Evolutionary conservation across 2,888 invertebrate species (phyloP), one percentile per base, ranked within the genome.

Genomic region (Meloe dianella): DNA sequence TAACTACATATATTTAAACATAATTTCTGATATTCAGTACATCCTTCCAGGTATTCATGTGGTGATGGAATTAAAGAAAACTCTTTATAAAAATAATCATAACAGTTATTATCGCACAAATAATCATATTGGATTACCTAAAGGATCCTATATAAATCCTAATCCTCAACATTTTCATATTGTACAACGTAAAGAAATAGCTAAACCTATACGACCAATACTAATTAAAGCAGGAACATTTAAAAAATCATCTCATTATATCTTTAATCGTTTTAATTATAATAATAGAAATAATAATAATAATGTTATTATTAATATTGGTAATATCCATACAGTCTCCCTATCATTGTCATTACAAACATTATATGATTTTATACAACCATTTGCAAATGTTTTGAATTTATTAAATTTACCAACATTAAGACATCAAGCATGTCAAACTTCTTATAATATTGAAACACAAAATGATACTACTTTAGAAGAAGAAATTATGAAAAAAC

Each of bases 141-240:
- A 80, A 65, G 84, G 84, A 58, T 82, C 84, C 7, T 84, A 82
- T 71, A 60, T 71, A 58, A 68, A 78, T 14, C 84, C 84, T 59
- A 84, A 84, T 70, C 84, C 84, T 54, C 74, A 74, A 35, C 84
- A 84, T 70, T 84, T 79, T 76, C 84, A 84, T 71, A 76, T 83
- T 68, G 82, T 75, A 17, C 81, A 75, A 57, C 71, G 77, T 61
- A 77, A 72, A 38, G 72, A 79, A 60, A 73, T 78, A 20, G 73
- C 79, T 60, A 70, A 72, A 64, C 72, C 73, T 51, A 75, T 75
- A 71, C 77, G 78, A 27, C 82, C 83, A 35, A 63, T 73, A 60
- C 70, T 82, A 61, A 69, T 81, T 57, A 76, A 75, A 27, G 41
- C 78, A 8, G 65, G 69, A 24, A 66, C 73, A 8, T 72, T 63